Evolutionary conservation across 1,140 invertebrate genomes (phyloP), one percentile per base, ranked within the genome.

Genomic region (Ceratosolen fusciceps): DNA sequence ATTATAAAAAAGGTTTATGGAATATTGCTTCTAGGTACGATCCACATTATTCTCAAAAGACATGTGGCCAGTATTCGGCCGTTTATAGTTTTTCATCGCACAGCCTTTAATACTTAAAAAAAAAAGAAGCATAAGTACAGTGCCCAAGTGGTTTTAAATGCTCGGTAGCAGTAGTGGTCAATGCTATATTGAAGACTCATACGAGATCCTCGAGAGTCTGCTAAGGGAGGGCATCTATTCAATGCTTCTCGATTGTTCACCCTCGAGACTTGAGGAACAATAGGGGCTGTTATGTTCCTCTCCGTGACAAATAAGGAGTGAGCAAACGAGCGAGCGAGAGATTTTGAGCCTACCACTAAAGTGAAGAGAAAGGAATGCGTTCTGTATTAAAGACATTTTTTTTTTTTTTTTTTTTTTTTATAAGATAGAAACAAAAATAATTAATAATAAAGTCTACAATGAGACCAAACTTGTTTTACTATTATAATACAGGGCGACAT

Each of bases 201-300:
- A 37, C 52, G 52, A 2, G 26, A 9, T 26, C 9, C 29, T 19
- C 21, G 31, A 75, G 58, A 67, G 67, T 75, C 19, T 24, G 19
- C 7, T 4, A 24, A 75, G 29, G 37, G 74, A 67, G 52, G 43
- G 60, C 47, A 75, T 75, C 47, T 29, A 75, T 67, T 65, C 74
- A 67, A 52, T 60, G 74, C 19, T 26, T n/a, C 47, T 52, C 60
- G 29, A 76, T 76, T 76, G 62, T 76, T 72, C 14, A 8, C 47
- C 47, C 8, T 8, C 1, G 71, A 62, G 60, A 62, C 58, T 71
- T 60, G 60, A 74, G 73, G 80, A 75, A 73, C 49, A 62, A 70
- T 79, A 58, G 74, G 77, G 54, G 47, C 73, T 77, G 74, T 80
- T 83, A 76, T 52, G 21, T 70, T 76, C 75, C 78, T 76, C 74